Evolutionary conservation across 2,797 vertebrate species (phyloP).

Genomic region (Poeciliopsis paucimaculata): DNA sequence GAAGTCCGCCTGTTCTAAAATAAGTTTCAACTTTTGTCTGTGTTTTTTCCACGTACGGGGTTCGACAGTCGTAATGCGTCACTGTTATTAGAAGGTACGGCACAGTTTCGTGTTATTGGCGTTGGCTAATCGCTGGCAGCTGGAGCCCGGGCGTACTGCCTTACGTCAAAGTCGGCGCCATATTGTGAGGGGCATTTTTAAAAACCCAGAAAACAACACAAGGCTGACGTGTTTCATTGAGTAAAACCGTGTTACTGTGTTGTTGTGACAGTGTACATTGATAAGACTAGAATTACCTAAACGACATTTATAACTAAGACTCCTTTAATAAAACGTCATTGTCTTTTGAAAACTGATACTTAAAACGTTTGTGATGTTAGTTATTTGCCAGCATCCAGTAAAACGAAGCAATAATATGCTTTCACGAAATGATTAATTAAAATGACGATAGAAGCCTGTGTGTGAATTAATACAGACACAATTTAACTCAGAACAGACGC

Average conservation of each 20-base stretch:
- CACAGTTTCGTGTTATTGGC: neutral
- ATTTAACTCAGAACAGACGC: too few relatives aligned
- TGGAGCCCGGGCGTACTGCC: neutral
- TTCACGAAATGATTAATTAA: neutral
- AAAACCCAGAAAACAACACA: neutral
- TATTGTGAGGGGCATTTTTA: neutral
- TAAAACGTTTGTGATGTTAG: neutral
- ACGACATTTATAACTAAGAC: neutral
- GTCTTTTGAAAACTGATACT: neutral
- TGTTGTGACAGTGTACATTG: neutral
- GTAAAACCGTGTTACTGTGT: neutral
- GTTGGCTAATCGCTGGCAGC: neutral
- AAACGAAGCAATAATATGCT: neutral
- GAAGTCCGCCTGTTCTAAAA: neutral
- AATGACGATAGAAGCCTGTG: neutral
- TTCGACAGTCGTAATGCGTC: neutral
- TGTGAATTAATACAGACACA: neutral
- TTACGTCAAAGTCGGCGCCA: neutral
- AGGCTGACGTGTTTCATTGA: neutral
- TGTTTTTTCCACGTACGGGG: neutral
- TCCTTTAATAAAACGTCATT: neutral
- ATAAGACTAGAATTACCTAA: neutral
- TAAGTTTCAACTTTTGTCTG: neutral
- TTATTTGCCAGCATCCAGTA: neutral
- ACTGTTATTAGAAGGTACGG: neutral